Evolutionary conservation across 2,113 vertebrate genomes (phyloP).

Genomic region (Nyctibius bracteatus): DNA sequence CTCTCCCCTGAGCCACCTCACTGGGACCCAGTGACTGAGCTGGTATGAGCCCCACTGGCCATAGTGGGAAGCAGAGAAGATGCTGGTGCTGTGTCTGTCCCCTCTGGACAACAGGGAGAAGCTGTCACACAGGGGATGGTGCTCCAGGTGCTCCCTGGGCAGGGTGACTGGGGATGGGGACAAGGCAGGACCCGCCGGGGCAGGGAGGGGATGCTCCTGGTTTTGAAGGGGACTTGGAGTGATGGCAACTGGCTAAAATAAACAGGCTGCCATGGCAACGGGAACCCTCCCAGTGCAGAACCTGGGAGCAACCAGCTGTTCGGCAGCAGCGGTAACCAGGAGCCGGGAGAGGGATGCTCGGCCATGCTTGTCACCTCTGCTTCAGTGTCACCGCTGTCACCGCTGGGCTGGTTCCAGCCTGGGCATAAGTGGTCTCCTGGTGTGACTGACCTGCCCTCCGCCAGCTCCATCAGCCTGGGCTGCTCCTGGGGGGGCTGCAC

Average conservation of each 20-base stretch:
- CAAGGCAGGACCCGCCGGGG: fast-evolving
- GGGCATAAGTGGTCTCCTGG: neutral
- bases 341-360: neutral
- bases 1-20: neutral
- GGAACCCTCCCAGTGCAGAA: neutral
- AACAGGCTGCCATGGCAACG: conserved; percentile 7
- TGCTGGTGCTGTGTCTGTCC: neutral
- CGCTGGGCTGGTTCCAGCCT: neutral
- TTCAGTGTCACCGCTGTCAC: neutral
- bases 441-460: fast-evolving
- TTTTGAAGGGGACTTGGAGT: neutral
- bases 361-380: neutral
- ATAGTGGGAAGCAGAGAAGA: neutral
- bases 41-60: neutral
- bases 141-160: fast-evolving
- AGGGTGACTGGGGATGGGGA: neutral
- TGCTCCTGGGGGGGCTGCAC: neutral
- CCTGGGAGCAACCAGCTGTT: neutral
- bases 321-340: neutral
- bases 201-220: neutral
- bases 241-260: neutral
- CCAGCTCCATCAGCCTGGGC: neutral
- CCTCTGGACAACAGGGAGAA: neutral
- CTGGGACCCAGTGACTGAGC: neutral
- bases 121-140: neutral